Percentiles rank a stretch among this genome's conserved stretches.
phyloP scores from a whole-genome alignment of 2,888 invertebrate species.

The Chelonus formosanus region DNA sequence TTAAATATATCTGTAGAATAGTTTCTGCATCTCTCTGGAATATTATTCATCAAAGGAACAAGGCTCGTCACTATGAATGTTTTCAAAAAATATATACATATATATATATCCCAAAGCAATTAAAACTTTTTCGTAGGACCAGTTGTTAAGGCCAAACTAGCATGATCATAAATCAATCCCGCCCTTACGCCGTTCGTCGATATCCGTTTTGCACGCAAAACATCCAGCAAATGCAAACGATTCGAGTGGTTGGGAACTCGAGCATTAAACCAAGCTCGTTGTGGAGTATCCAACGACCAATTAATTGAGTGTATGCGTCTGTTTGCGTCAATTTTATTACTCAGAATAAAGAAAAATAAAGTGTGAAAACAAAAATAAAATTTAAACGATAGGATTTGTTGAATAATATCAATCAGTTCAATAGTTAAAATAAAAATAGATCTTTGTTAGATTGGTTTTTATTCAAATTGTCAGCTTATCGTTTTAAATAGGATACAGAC shows the following conservation, averaged over 20 bases:
- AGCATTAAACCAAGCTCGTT: constrained; percentile 23
- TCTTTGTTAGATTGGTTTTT: background rate
- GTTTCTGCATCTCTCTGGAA: too few relatives aligned
- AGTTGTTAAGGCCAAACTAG: constrained; percentile 43
- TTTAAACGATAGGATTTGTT: background rate
- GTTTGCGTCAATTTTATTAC: constrained; percentile 16
- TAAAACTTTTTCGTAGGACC: constrained; percentile 51
- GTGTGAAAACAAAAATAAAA: constrained; percentile 3
- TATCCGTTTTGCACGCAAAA: constrained; percentile 37
- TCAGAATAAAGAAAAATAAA: constrained; percentile 12
- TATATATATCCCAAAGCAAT: constrained; percentile 47
- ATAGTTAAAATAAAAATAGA: constrained; percentile 30
- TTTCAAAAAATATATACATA: constrained; percentile 20
- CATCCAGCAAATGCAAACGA: constrained; percentile 30
- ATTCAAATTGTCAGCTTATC: too few relatives aligned
- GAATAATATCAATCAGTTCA: constrained; percentile 51
- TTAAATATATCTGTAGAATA: too few relatives aligned
- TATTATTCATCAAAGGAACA: constrained; percentile 15
- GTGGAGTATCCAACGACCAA: constrained; percentile 25
- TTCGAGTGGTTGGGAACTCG: constrained; percentile 6
- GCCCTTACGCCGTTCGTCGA: constrained; percentile 31
- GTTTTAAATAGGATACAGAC: too few relatives aligned
- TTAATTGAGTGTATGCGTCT: constrained; percentile 20
- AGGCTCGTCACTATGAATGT: constrained; percentile 13
- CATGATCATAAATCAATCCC: constrained; percentile 41